Base-by-base conservation (phyloP, 2,797 vertebrate species). In the Melanotaenia parkinsoni region DNA sequence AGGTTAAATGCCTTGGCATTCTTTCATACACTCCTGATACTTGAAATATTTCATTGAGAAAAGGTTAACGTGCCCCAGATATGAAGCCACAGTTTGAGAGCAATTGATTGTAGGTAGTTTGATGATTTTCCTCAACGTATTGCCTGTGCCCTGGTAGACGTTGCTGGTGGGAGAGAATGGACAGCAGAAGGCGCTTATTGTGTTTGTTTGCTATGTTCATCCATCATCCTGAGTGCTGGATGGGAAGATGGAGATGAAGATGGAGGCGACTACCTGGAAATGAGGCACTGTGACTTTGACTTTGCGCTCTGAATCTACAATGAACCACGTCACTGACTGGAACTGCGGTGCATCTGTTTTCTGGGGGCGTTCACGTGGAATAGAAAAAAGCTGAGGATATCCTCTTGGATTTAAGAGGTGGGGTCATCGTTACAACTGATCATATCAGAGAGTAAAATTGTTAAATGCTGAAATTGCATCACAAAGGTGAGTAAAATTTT, bases 111-210 rank as follows among this genome's bases (percentile, higher is more conserved):
- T 37, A 70, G 63, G 70, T 74, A 85, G 79, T 58, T 80, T 70
- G 65, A 56, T 67, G 77, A 59, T 62, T 75, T 70, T 16, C 22
- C 64, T 73, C 22, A 43, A 68, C 63, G 64, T 38, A 40, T 63
- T 65, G 63, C 51, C 74, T 75, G 73, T 73, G 77, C 67, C 79
- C 85, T 57, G 90, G 92, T 86, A 88, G 83, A 80, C 16, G 89
- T 90, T 92, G 96, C 96, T 98, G 97, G 96, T 97, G 95, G 92
- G 91, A 87, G 83, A 91, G 85, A 93, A 92, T 88, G 87, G 81
- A 82, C 77, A 83, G 89, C 87, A 51, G 54, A 95, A 95, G 95
- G 94, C 88, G 94, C 94, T 96, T 95, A 90, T 93, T 81, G 79
- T 76, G 84, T 82, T 81, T 79, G 78, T 61, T 79, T n/a, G 18